Conservation (phyloP, 2,888 invertebrate species). For the Doris montereyensis region DNA sequence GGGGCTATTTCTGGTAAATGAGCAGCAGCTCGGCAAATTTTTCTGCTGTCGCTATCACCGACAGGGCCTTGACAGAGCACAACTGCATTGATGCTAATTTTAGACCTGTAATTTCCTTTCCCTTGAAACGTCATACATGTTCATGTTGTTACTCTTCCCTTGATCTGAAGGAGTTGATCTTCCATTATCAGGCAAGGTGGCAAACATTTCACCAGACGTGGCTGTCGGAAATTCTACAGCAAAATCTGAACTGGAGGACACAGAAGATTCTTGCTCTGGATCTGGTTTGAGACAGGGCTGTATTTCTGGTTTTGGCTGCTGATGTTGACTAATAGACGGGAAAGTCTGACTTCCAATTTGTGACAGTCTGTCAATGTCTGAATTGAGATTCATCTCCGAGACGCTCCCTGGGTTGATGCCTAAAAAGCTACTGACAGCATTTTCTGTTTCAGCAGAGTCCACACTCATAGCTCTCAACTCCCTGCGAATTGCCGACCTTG, state of each 20-base stretch:
- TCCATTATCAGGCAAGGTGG: neutral
- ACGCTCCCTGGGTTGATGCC: constrained; percentile 6
- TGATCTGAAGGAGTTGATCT: neutral
- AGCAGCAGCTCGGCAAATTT: constrained; percentile 77
- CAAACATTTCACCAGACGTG: neutral
- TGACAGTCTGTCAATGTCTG: constrained; percentile 34
- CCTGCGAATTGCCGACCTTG: neutral
- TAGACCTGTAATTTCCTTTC: constrained; percentile 74
- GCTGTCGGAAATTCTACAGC: neutral
- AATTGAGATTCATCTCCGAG: constrained; percentile 38
- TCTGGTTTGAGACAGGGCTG: constrained; percentile 13
- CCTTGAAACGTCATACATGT: no score
- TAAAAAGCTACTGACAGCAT: neutral
- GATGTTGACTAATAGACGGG: neutral
- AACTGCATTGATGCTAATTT: constrained; percentile 76
- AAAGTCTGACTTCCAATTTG: constrained; percentile 31
- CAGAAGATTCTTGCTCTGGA: constrained; percentile 3
- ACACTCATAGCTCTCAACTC: constrained; percentile 38
- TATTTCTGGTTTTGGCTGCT: constrained; percentile 9
- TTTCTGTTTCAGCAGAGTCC: constrained; percentile 31
- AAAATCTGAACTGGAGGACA: neutral
- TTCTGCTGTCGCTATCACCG: constrained; percentile 75
- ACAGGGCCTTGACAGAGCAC: constrained; percentile 77
- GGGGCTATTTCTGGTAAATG: constrained; percentile 71
- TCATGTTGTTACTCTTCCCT: constrained; percentile 29